A percentile compares a stretch with the other conserved stretches of the same genome.
These are phyloP conservation scores for Bathynomus jamesi DNA, from an alignment of 1,140 invertebrate genomes.

Conservation along the genomic window DNA sequence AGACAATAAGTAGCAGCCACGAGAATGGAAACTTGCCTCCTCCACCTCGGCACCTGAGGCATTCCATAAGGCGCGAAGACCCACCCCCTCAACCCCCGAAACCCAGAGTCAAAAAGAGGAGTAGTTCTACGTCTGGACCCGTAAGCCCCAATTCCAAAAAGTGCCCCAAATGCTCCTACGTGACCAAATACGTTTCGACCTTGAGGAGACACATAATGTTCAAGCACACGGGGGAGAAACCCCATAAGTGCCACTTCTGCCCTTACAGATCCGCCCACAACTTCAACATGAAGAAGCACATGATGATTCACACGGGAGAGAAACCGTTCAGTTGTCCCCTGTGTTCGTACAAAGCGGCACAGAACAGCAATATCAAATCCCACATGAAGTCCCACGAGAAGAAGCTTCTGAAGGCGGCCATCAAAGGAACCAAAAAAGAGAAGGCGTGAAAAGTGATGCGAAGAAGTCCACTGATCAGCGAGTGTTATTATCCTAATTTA, in stretches of 20 bases:
- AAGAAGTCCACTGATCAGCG: too few relatives aligned
- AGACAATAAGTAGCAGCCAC: background rate
- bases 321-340: background rate
- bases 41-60: background rate
- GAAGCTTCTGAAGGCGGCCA: background rate
- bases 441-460: background rate
- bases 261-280: conserved; percentile 4
- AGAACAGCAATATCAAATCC: background rate
- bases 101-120: background rate
- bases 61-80: background rate
- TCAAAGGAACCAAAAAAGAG: background rate
- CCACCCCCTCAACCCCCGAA: background rate
- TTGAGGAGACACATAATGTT: conserved; percentile 10
- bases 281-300: conserved; percentile 26
- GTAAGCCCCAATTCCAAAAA: background rate
- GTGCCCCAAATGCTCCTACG: background rate
- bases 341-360: background rate
- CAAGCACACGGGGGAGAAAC: conserved; percentile 47
- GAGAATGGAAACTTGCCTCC: background rate
- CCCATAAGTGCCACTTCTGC: conserved; percentile 10
- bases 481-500: too few relatives aligned
- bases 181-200: background rate
- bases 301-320: conserved; percentile 12
- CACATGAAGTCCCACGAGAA: background rate
- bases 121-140: background rate